Evolutionary conservation across 2,888 invertebrate species (phyloP).

Genomic region (Leptopilina drosophilae): DNA sequence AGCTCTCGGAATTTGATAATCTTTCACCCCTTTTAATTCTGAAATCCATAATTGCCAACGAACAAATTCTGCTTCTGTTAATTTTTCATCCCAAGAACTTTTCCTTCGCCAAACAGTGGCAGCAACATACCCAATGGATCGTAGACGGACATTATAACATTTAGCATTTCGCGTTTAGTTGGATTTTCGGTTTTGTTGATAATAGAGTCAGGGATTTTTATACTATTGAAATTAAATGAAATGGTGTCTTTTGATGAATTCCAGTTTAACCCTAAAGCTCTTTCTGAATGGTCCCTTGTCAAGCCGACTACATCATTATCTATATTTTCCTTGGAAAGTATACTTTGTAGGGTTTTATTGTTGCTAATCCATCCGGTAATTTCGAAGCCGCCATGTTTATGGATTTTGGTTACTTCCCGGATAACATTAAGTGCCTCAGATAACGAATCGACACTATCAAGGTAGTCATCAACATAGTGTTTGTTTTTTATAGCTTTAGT

Average conservation of each 20-base stretch:
- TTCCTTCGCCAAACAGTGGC: too few relatives aligned
- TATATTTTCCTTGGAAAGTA: neutral
- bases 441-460: conserved; percentile 55
- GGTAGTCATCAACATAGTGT: conserved; percentile 63
- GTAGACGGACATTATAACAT: too few relatives aligned
- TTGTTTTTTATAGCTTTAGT: conserved; percentile 20
- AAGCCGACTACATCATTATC: neutral
- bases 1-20: too few relatives aligned
- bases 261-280: conserved; percentile 56
- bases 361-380: conserved; percentile 57
- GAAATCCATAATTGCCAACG: too few relatives aligned
- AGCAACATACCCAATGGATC: too few relatives aligned
- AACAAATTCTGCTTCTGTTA: too few relatives aligned
- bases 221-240: conserved; percentile 48
- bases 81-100: too few relatives aligned
- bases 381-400: conserved; percentile 54
- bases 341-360: neutral
- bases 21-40: too few relatives aligned
- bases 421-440: conserved; percentile 54
- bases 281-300: neutral
- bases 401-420: conserved; percentile 39
- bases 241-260: conserved; percentile 50
- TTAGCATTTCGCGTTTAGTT: conserved; percentile 24
- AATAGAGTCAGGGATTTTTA: conserved; percentile 29
- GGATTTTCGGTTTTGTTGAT: neutral